These are phyloP conservation scores for Leptinotarsa texana DNA, from an alignment of 1,140 invertebrate species.

Conservation along the genomic window DNA sequence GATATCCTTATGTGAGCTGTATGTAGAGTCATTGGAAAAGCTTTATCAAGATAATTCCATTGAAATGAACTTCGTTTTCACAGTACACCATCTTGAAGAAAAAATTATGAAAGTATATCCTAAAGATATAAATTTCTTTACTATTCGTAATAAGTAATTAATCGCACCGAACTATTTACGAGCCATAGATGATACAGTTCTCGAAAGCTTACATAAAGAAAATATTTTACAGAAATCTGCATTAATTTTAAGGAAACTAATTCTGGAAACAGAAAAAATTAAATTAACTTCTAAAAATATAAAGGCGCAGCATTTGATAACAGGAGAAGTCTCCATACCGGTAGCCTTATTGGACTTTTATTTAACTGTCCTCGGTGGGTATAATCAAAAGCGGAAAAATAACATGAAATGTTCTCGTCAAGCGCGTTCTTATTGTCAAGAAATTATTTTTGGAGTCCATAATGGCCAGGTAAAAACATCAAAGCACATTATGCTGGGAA, in stretches of 20 bases:
- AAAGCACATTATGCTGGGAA: constrained; percentile 39
- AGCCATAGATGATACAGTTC: background rate
- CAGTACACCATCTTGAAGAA: constrained; percentile 8
- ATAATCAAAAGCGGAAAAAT: background rate
- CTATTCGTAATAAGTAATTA: constrained; percentile 10
- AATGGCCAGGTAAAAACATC: background rate
- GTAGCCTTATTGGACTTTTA: background rate
- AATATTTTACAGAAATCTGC: constrained; percentile 10
- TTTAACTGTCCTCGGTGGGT: background rate
- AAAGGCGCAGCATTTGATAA: background rate
- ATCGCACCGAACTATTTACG: background rate
- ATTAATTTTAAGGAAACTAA: background rate
- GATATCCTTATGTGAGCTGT: constrained; percentile 3
- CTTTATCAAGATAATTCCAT: constrained; percentile 9
- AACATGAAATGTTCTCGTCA: background rate
- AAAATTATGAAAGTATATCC: constrained; percentile 6
- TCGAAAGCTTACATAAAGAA: constrained; percentile 3
- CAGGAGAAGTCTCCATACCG: background rate
- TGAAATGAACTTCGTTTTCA: background rate
- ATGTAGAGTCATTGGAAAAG: constrained; percentile 7
- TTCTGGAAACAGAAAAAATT: constrained; percentile 2
- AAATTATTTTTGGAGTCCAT: background rate
- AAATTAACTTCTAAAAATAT: constrained; percentile 2
- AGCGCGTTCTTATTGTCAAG: background rate
- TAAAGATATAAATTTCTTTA: background rate